Evolutionary conservation across 2,888 invertebrate genomes (phyloP).

Genomic region (Tubulanus polymorphus): DNA sequence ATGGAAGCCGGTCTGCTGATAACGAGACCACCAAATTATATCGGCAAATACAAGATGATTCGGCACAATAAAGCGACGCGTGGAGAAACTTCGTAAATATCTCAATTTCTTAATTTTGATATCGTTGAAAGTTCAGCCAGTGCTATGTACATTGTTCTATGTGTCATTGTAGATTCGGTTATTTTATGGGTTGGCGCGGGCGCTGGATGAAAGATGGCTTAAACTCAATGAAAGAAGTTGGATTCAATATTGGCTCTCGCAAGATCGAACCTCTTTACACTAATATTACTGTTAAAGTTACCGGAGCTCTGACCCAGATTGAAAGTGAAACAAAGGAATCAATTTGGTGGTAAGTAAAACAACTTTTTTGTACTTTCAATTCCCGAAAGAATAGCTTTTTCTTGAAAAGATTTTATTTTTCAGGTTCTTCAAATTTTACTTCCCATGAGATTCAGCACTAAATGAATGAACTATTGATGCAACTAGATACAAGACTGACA

Average conservation of each 20-base stretch:
- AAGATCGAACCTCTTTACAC: slow-evolving; percentile 52
- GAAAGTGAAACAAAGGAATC: slow-evolving; percentile 25
- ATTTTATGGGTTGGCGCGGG: slow-evolving; percentile 38
- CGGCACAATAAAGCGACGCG: slow-evolving; percentile 40
- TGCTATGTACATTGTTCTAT: not conserved
- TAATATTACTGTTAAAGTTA: slow-evolving; percentile 56
- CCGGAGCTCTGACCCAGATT: slow-evolving; percentile 40
- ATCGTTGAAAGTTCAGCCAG: not conserved
- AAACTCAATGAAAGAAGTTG: slow-evolving; percentile 43
- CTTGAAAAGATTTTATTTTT: slow-evolving; percentile 7
- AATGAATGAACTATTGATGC: no score
- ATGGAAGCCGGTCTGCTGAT: slow-evolving; percentile 52
- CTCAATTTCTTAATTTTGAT: not conserved
- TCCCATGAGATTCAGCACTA: no score
- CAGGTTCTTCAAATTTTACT: slow-evolving; percentile 26
- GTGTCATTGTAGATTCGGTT: slow-evolving; percentile 27
- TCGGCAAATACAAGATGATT: slow-evolving; percentile 53
- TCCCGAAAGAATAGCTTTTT: not conserved
- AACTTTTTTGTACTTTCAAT: no score
- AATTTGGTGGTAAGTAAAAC: slow-evolving; percentile 27
- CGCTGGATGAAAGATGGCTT: slow-evolving; percentile 54
- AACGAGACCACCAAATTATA: slow-evolving; percentile 55
- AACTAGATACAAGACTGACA: no score
- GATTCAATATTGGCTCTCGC: slow-evolving; percentile 48
- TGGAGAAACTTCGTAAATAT: slow-evolving; percentile 33